Percentiles rank a stretch among this genome's conserved stretches.
Evolutionary conservation across 2,888 invertebrate species (phyloP).

Genomic region (Agapostemon virescens): DNA sequence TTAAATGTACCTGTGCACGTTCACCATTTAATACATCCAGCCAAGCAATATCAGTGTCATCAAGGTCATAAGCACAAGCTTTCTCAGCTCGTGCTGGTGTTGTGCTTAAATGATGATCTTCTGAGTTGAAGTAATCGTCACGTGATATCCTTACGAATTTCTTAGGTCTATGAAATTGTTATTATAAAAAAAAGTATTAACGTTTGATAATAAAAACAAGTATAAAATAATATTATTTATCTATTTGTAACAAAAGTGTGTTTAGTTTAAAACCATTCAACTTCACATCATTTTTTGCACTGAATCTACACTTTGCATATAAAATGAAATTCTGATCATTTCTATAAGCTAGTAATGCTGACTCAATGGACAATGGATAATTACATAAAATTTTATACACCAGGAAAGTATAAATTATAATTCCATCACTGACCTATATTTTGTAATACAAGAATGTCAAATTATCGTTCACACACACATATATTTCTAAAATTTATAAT

Average conservation of each 20-base stretch:
- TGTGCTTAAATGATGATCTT: constrained; percentile 92
- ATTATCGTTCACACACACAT: not conserved
- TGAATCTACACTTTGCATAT: not conserved
- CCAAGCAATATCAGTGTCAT: constrained; percentile 96
- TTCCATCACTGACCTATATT: constrained; percentile 7
- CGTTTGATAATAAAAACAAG: not conserved
- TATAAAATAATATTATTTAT: not conserved
- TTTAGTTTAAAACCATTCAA: not conserved
- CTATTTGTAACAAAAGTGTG: not conserved
- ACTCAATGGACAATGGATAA: not conserved
- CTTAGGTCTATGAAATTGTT: constrained; percentile 87
- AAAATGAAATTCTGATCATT: not conserved
- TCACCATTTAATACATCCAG: constrained; percentile 93
- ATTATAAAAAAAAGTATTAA: constrained; percentile 27
- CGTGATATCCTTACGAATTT: constrained; percentile 95
- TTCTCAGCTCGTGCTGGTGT: constrained; percentile 94
- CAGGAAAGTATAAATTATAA: not conserved
- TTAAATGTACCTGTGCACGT: constrained; percentile 83
- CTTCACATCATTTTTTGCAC: not conserved
- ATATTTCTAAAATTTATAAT: not conserved
- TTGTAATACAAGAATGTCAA: not conserved
- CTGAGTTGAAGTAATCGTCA: constrained; percentile 91
- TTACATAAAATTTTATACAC: not conserved
- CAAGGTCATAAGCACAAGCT: constrained; percentile 96
- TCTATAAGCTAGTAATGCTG: not conserved